Evolutionary conservation across 2,113 vertebrate genomes (phyloP).

Genomic region (Pachypanchax playfairii): DNA sequence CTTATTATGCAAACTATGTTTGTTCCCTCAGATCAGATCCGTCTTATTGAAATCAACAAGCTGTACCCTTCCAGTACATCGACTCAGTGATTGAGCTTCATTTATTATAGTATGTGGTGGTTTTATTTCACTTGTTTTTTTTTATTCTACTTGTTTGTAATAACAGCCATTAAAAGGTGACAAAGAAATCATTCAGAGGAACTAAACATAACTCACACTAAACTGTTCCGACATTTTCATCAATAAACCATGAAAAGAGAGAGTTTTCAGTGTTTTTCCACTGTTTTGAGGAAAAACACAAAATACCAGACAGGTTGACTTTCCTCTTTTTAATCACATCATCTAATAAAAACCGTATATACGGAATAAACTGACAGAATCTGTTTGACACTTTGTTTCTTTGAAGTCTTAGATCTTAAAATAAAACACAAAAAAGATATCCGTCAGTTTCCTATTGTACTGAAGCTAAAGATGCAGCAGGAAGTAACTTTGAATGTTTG

Average conservation of each 20-base stretch:
- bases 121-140: slow-evolving; percentile 25
- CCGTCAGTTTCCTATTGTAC: not conserved
- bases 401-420: not conserved
- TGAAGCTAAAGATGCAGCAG: not conserved
- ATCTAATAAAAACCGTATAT: not conserved
- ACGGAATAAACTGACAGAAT: not conserved
- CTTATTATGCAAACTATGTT: slow-evolving; percentile 63
- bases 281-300: not conserved
- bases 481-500: not conserved
- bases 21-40: slow-evolving; percentile 45
- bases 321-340: not conserved
- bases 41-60: slow-evolving; percentile 30
- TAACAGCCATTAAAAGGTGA: slow-evolving; percentile 24
- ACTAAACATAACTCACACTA: not conserved
- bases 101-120: slow-evolving; percentile 40
- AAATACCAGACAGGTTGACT: not conserved
- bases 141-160: slow-evolving; percentile 31
- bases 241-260: not conserved
- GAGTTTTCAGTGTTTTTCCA: not conserved
- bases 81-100: slow-evolving; percentile 34
- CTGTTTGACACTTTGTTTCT: not conserved
- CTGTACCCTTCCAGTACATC: slow-evolving; percentile 14
- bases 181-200: slow-evolving; percentile 17
- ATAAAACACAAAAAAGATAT: not conserved
- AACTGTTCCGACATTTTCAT: slow-evolving; percentile 1